Base-by-base conservation (phyloP, 2,113 vertebrate species). In the Coptodon rendalli region DNA sequence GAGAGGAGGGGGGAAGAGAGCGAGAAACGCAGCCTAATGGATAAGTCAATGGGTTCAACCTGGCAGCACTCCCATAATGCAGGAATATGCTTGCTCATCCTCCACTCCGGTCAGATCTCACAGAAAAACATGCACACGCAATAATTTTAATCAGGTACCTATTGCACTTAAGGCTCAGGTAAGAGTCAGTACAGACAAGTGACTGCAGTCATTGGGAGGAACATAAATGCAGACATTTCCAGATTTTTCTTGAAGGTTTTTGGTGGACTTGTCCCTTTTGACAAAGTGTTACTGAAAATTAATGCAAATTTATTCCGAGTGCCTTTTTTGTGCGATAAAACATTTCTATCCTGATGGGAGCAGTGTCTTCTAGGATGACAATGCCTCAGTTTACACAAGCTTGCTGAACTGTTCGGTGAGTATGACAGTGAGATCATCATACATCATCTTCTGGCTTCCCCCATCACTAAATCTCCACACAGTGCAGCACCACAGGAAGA, bases 1-100 rank as follows among this genome's bases (percentile, higher is more conserved):
- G 45, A 13, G 17, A 50, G 34, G 34, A 48, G 63, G 45, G 9
- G 36, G 63, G 8, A 6, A 3, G 34, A 43, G 50, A 57, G 76
- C 16, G 61, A 81, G 66, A 81, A 27, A 66, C 6, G 19, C 24
- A 80, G 63, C 76, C 40, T 45, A 78, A 63, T 66, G 89, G 92
- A 81, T 19, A 84, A 94, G 96, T 95, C 94, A 93, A 5, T 83
- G 94, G 92, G 96, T 97, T 96, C 92, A 56, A 86, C 86, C 27
- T 96, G 96, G 96, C 95, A 90, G 84, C 34, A 2, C 52, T 94
- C 95, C 95, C 68, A 73, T 90, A 81, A 93, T 95, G 96, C 95
- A 95, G 94, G 73, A 79, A 73, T 38, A 31, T 50, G 61, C 56
- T 80, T 54, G 11, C 11, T 50, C 43, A 6, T 61, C 27, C n/a